Evolutionary conservation across 2,888 invertebrate genomes (phyloP), one percentile per base, ranked within the genome.

Genomic region (Kryphioiulus occultus): DNA sequence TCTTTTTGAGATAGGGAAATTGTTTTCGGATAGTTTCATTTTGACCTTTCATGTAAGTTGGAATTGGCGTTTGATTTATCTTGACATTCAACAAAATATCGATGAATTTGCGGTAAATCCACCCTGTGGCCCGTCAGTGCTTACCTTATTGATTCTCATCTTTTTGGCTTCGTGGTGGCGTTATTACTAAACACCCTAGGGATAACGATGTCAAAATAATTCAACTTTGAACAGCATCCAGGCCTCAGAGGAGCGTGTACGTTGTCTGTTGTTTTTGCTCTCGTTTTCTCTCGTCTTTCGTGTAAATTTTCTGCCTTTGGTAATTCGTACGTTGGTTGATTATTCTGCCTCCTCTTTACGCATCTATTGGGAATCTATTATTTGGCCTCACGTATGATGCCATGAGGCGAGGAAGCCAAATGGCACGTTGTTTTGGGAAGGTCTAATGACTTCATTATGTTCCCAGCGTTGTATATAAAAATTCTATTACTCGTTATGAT

Each of bases 281-380:
- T 68, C 22, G 19, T 22, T 68, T 26, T 68, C 22, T 10, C n/a
- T 22, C 0, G 22, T 4, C 22, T 68, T 68, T 68, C 68, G 68
- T 68, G 68, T 68, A 68, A 68, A 68, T 68, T 68, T 68, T 26
- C 22, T 68, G 26, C 68, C 26, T 22, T 68, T 12, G 68, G 68
- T 68, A 68, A 68, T 68, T 68, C 22, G 22, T 68, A 68, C 3
- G 3, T 53, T 3, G 53, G 68, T 68, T 68, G 68, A 68, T 68
- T 68, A 68, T 68, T 26, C 68, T 22, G 68, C 68, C 10, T 68
- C 22, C 68, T 10, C 26, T 68, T 68, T 68, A 68, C 68, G 68
- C 68, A 68, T 68, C 68, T 68, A 68, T 68, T 68, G 68, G 68
- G 68, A 68, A 68, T 68, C 68, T 68, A 22, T 68, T 68, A 68